Evolutionary conservation across 2,113 vertebrate genomes (phyloP).

Genomic region (Thinocorus orbignyianus): DNA sequence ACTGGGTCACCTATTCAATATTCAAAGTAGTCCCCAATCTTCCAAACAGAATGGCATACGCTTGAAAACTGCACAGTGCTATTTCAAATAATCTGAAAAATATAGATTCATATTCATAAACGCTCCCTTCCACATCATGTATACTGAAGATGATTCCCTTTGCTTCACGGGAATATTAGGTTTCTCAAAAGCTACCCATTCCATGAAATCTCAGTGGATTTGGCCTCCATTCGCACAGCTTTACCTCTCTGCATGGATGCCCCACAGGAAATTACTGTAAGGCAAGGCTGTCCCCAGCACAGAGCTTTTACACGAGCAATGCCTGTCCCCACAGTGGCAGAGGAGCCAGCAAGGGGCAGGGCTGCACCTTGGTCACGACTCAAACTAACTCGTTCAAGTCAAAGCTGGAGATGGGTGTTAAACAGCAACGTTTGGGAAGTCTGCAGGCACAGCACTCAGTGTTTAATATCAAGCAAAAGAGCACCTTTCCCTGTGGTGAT

Average conservation of each 20-base stretch:
- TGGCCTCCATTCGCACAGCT: background rate
- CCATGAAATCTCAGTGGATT: background rate
- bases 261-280: background rate
- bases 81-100: background rate
- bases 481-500: background rate
- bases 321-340: background rate
- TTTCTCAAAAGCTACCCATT: conserved; percentile 1
- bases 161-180: background rate
- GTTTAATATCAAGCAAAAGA: background rate
- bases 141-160: background rate
- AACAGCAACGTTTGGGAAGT: background rate
- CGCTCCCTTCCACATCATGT: background rate
- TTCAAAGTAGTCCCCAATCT: background rate
- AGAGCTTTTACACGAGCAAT: background rate
- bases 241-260: background rate
- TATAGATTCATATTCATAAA: background rate
- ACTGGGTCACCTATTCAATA: background rate
- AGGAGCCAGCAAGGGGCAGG: background rate
- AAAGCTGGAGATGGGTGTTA: background rate
- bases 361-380: background rate
- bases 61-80: background rate
- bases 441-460: background rate
- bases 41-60: background rate
- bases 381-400: background rate
- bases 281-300: background rate